Evolutionary conservation across 2,113 vertebrate genomes (phyloP), one percentile per base, ranked within the genome.

Genomic region (Lanius ludovicianus): DNA sequence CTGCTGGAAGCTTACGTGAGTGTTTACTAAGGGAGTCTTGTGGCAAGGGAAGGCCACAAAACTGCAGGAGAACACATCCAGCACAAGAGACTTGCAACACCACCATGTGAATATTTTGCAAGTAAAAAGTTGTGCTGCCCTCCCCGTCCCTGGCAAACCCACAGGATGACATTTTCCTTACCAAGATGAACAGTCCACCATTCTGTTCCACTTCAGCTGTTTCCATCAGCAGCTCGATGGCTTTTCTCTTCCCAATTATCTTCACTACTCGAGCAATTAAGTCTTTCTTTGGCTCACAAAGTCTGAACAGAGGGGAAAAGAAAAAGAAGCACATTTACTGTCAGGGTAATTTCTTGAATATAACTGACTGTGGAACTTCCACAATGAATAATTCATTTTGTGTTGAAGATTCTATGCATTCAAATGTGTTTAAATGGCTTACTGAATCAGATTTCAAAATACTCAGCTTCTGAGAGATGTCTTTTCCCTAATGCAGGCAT

Each of bases 201-300:
- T 96, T 98, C 78, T 99, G 99, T 90, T 99, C 99, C 76, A 99
- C 97, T 33, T 99, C 99, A 35, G 98, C 98, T 1, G 99, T 99
- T 97, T 99, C 98, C 94, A 98, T 98, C 6, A 99, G 98, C 62
- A 99, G 97, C 81, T 99, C 99, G 6, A 99, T 99, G 21, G 99
- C 98, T 97, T 99, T 99, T 95, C 98, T 99, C 44, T 97, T 98
- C 16, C 99, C 99, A n/a, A 99, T 95, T 68, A 98, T 98, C 78
- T 96, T 97, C 27, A 99, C 99, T 41, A 99, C 98, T 23, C 99
- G 98, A 46, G 98, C 97, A 30, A 99, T 99, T 89, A 99, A 97
- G 53, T 99, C 99, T 91, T 98, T 99, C 94, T 99, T 99, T 42
- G 99, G 99, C 93, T 99, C 99, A 83, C 98, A 98, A 79, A 99